Base-by-base conservation (phyloP, 2,888 invertebrate species). In the Euzophera pinguis region DNA sequence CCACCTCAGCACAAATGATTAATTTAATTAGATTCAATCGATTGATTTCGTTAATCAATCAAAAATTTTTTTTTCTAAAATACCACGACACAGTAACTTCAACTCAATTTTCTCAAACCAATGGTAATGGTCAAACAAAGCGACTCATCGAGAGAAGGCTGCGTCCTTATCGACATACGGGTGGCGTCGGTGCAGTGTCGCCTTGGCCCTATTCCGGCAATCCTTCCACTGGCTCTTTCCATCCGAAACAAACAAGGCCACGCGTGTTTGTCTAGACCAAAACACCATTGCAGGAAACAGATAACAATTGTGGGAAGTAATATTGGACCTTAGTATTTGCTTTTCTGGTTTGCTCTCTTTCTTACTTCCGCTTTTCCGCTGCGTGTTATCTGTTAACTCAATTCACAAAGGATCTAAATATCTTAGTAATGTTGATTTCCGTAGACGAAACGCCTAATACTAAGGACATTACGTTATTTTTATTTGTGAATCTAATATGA, bases 151-250 rank as follows among this genome's bases (percentile, higher is more conserved):
- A 50, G 61, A 68, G 75, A 74, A 81, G 81, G 82, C 71, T 84
- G 75, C 71, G 60, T 61, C 64, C 75, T 82, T 85, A 85, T 85
- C 88, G 61, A 55, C 68, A 89, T 89, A 84, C 85, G 89, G 89
- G 89, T 75, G 62, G 61, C 61, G 57, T 65, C 62, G 64, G 73
- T 63, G 86, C 61, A 56, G 64, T 60, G 65, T 73, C 64, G 73
- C 88, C 88, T 85, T 88, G 88, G 76, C 88, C 78, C 75, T 71
- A 65, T 78, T 87, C 62, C 61, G 56, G 61, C 68, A 68, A 73
- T 77, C 78, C 71, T 71, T 70, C 66, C 63, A 56, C 47, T 59
- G 73, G 69, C 73, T 74, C 66, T 76, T 80, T 79, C 78, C 81
- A 81, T 64, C 65, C 69, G 68, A 69, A 68, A 60, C 62, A 57